Base-by-base conservation (phyloP, 2,888 invertebrate genomes). In the Acanthosoma haemorrhoidale region DNA sequence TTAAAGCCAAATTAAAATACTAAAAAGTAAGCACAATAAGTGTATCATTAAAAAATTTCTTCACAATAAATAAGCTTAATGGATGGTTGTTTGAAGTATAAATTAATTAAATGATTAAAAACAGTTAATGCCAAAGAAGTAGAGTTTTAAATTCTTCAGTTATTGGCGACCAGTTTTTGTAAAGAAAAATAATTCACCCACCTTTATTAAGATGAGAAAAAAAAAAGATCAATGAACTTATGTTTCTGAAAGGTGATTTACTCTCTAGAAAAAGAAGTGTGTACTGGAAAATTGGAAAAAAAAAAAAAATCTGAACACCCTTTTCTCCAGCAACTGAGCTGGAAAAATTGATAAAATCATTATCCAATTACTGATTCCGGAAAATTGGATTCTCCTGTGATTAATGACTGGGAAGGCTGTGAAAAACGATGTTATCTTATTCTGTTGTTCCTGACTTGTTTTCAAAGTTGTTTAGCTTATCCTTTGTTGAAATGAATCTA, bases 361-460 rank as follows among this genome's bases (percentile, higher is more conserved):
- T 51, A 51, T 51, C 51, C 51, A 51, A 51, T 51, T 51, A 51
- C 51, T 25, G 51, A 51, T 51, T 51, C 51, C 51, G 51, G 25
- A 51, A 51, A 51, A 51, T 51, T 51, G 51, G 51, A 51, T 51
- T 51, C 51, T 51, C 25, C 25, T 51, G 51, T 51, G 51, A 51
- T 51, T 51, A 51, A 51, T 51, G 51, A n/a, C 2, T n/a, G n/a
- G 29, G 25, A 6, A 25, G 25, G 51, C 25, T 51, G 51, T 51
- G 51, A 51, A 51, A 51, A 51, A 51, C 51, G 51, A 51, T 25
- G 25, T 51, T 51, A 51, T 51, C 51, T 51, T 5, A 21, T 51
- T 51, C 51, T n/a, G 43, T 43, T 43, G 43, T 21, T 43, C 11
- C 21, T 43, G 21, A 5, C 51, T 51, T 25, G 25, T 51, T 51